Conservation (phyloP, 2,888 invertebrate genomes). For the Sialis lutaria region DNA sequence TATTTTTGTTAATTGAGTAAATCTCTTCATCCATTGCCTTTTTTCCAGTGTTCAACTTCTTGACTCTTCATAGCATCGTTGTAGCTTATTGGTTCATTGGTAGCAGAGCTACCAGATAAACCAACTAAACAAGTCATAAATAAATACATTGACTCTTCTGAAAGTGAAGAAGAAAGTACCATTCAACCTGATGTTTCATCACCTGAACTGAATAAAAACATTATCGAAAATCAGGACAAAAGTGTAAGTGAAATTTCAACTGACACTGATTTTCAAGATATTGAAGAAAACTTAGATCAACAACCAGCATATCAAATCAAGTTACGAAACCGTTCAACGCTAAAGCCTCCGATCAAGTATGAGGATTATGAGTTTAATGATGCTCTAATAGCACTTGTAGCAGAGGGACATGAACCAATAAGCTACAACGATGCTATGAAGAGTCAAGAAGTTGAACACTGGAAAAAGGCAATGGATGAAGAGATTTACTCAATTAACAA, state of each 20-base stretch:
- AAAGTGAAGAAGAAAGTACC: too few relatives aligned
- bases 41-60: slow-evolving; percentile 2
- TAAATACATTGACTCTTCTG: too few relatives aligned
- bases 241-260: too few relatives aligned
- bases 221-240: neutral
- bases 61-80: neutral
- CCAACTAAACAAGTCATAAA: too few relatives aligned
- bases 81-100: neutral
- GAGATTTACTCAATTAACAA: slow-evolving; percentile 7
- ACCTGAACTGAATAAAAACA: neutral
- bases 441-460: neutral
- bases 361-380: neutral
- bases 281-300: neutral
- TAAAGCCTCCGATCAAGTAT: neutral
- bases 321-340: neutral
- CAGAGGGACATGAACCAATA: neutral
- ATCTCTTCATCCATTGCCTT: slow-evolving; percentile 9
- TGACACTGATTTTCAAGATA: neutral
- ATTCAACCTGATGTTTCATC: too few relatives aligned
- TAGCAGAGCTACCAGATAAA: too few relatives aligned
- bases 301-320: neutral
- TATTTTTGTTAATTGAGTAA: slow-evolving; percentile 4
- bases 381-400: neutral
- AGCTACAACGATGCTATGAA: neutral
- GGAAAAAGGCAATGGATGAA: slow-evolving; percentile 7